These are phyloP conservation scores for Aspidiotus rigidus DNA, from an alignment of 2,888 invertebrate genomes.

Conservation along the genomic window DNA sequence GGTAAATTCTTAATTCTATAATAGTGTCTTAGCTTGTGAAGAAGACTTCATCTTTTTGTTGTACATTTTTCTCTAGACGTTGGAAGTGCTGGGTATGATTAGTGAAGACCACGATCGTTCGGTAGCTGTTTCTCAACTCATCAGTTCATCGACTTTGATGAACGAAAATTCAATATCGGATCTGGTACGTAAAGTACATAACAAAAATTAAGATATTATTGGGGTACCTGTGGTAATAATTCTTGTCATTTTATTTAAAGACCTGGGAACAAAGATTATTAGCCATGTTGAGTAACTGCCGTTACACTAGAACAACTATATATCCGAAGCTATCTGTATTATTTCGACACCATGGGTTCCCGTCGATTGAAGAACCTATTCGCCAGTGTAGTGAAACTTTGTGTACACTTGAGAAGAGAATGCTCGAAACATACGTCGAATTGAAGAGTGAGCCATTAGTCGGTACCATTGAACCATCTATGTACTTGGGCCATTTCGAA, in stretches of 20 bases:
- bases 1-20: constrained; percentile 37
- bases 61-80: constrained; percentile 45
- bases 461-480: constrained; percentile 90
- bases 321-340: constrained; percentile 60
- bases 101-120: constrained; percentile 56
- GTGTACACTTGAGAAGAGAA: constrained; percentile 42
- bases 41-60: constrained; percentile 48
- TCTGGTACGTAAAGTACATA: neutral
- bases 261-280: constrained; percentile 73
- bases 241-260: constrained; percentile 39
- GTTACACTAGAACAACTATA: constrained; percentile 66
- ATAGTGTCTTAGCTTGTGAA: neutral
- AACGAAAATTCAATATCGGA: too few species aligned
- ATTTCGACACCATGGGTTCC: constrained; percentile 62
- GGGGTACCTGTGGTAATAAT: neutral
- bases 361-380: constrained; percentile 61
- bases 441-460: constrained; percentile 88
- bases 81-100: constrained; percentile 62
- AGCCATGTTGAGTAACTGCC: constrained; percentile 79
- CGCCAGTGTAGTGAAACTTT: constrained; percentile 34
- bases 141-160: constrained; percentile 50
- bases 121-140: constrained; percentile 54
- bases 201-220: neutral
- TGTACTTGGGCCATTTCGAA: constrained; percentile 84
- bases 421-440: constrained; percentile 74